Conservation (phyloP, 53 echinoderm and acorn worm species). For the Mesocentrotus franciscanus region DNA sequence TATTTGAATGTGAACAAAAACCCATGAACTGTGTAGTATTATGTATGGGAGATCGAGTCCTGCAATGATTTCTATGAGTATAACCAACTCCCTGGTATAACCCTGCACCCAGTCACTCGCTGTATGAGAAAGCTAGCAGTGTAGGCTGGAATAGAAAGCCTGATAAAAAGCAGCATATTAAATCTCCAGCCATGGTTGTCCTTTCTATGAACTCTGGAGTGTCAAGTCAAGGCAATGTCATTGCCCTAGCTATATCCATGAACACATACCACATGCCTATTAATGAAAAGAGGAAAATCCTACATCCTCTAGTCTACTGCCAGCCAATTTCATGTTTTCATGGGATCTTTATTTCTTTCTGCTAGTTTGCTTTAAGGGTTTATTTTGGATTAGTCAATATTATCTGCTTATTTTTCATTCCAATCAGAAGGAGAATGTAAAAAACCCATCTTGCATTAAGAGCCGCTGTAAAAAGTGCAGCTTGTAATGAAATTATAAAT, state of each 20-base stretch:
- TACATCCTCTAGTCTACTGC: constrained; percentile 34
- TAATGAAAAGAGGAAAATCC: constrained; percentile 52
- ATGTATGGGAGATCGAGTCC: not conserved
- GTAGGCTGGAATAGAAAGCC: constrained; percentile 37
- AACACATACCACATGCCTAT: constrained; percentile 48
- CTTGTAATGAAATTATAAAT: not conserved
- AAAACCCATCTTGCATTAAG: not conserved
- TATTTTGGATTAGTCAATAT: not conserved
- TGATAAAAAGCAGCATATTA: constrained; percentile 56
- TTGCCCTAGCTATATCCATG: constrained; percentile 42
- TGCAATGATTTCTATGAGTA: not conserved
- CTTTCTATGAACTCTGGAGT: constrained; percentile 48
- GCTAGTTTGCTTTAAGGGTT: not conserved
- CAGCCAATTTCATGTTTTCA: not conserved
- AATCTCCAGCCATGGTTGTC: constrained; percentile 57
- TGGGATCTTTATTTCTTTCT: not conserved
- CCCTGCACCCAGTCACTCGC: not conserved
- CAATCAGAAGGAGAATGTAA: not conserved
- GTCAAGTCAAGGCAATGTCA: constrained; percentile 62
- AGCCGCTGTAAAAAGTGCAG: not conserved
- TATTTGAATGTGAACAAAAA: not conserved
- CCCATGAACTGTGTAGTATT: not conserved
- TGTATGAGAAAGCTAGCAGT: not conserved
- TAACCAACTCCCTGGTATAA: no score
- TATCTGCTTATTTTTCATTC: not conserved